Evolutionary conservation across 1,140 invertebrate species (phyloP).

Genomic region (Micrasema longulum): DNA sequence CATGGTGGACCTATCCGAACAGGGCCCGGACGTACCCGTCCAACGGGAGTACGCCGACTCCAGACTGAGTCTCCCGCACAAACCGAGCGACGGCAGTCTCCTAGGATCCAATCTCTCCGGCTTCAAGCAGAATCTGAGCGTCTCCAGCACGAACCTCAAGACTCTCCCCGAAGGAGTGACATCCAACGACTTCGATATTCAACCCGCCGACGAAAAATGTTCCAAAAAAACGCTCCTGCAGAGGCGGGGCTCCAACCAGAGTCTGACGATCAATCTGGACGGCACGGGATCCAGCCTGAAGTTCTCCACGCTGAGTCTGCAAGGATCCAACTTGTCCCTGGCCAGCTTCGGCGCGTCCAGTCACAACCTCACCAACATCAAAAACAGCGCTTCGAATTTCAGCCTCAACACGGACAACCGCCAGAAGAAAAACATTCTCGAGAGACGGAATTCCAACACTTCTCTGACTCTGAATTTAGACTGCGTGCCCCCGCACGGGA

Average conservation of each 20-base stretch:
- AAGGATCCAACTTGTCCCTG: slow-evolving; percentile 65
- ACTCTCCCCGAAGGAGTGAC: slow-evolving; percentile 76
- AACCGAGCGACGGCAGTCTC: slow-evolving; percentile 46
- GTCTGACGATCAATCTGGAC: slow-evolving; percentile 55
- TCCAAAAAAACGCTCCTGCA: slow-evolving; percentile 60
- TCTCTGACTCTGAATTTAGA: slow-evolving; percentile 78
- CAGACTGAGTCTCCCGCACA: slow-evolving; percentile 42
- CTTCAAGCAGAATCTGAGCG: slow-evolving; percentile 68
- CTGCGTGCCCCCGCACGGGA: slow-evolving; percentile 39
- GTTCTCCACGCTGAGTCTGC: slow-evolving; percentile 56
- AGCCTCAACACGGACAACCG: slow-evolving; percentile 63
- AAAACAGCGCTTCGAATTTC: slow-evolving; percentile 66
- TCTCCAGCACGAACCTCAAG: slow-evolving; percentile 73
- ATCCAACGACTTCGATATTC: slow-evolving; percentile 71
- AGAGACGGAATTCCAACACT: slow-evolving; percentile 88
- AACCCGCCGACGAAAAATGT: slow-evolving; percentile 61
- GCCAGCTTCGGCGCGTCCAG: slow-evolving; percentile 64
- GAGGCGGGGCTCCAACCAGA: slow-evolving; percentile 58
- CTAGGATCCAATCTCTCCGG: slow-evolving; percentile 65
- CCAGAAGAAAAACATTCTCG: slow-evolving; percentile 75
- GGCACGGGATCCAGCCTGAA: slow-evolving; percentile 47
- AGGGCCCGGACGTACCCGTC: not conserved
- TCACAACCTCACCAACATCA: slow-evolving; percentile 63
- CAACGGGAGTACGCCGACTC: slow-evolving; percentile 35
- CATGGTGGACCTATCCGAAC: slow-evolving; percentile 57